Evolutionary conservation across 2,888 invertebrate species (phyloP).

Genomic region (Panzeria rudis): DNA sequence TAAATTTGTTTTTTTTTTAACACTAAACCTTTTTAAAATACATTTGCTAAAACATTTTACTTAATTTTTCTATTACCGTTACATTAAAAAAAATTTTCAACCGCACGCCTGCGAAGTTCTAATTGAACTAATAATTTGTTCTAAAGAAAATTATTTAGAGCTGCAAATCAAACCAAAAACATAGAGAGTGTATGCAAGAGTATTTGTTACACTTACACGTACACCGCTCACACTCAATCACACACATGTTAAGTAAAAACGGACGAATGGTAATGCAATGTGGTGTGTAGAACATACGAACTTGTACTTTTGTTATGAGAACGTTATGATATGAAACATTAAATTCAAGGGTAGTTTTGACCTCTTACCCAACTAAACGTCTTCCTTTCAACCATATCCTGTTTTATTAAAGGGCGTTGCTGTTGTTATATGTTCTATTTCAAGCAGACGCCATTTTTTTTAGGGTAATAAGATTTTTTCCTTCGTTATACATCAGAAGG

Average conservation of each 20-base stretch:
- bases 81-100: conserved; percentile 39
- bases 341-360: conserved; percentile 75
- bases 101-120: conserved; percentile 73
- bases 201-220: background rate
- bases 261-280: conserved; percentile 74
- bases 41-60: background rate
- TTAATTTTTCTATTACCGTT: background rate
- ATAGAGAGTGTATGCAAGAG: conserved; percentile 17
- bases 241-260: conserved; percentile 21
- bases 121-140: conserved; percentile 72
- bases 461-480: background rate
- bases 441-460: conserved; percentile 78
- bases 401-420: conserved; percentile 73
- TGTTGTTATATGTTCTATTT: conserved; percentile 44
- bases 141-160: conserved; percentile 48
- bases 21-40: conserved; percentile 12
- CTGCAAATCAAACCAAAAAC: conserved; percentile 58
- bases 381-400: conserved; percentile 58
- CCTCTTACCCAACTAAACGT: background rate
- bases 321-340: conserved; percentile 68
- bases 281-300: background rate
- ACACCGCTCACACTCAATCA: background rate
- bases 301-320: conserved; percentile 3
- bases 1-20: conserved; percentile 7
- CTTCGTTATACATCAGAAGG: background rate